These are phyloP conservation scores for Chymomyza costata DNA, from an alignment of 1,140 invertebrate genomes.

Conservation along the genomic window DNA sequence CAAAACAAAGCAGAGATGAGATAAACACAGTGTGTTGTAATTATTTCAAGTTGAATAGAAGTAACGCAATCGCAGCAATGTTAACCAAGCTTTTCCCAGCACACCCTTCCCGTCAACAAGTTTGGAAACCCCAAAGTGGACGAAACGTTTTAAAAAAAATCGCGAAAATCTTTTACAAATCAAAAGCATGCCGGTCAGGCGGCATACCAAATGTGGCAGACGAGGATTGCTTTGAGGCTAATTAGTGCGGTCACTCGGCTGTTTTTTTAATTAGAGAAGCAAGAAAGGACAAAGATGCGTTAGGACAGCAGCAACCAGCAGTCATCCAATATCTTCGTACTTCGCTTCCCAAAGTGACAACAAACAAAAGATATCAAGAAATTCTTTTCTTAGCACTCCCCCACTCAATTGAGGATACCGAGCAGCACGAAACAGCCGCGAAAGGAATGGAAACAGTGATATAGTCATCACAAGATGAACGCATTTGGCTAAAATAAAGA, in stretches of 20 bases:
- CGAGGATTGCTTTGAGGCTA: slow-evolving; percentile 51
- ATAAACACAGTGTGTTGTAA: slow-evolving; percentile 37
- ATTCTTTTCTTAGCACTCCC: slow-evolving; percentile 60
- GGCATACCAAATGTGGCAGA: slow-evolving; percentile 57
- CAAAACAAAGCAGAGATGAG: background rate
- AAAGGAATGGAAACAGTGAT: slow-evolving; percentile 10
- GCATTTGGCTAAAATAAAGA: slow-evolving; percentile 70
- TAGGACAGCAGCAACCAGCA: slow-evolving; percentile 34
- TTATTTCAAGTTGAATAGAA: slow-evolving; percentile 30
- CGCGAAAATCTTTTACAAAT: slow-evolving; percentile 67
- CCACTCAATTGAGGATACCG: slow-evolving; percentile 2
- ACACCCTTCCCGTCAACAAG: background rate
- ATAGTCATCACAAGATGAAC: slow-evolving; percentile 53
- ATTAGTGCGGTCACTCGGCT: slow-evolving; percentile 64
- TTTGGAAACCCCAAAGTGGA: background rate
- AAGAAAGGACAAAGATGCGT: slow-evolving; percentile 66
- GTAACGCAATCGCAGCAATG: slow-evolving; percentile 30
- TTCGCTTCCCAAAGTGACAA: slow-evolving; percentile 40
- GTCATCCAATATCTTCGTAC: too few relatives aligned
- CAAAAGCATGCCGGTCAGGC: slow-evolving; percentile 45
- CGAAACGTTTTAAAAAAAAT: slow-evolving; percentile 23
- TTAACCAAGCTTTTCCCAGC: background rate
- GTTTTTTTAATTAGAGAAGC: slow-evolving; percentile 67
- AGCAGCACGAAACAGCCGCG: slow-evolving; percentile 31
- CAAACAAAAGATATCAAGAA: slow-evolving; percentile 73